Percentiles rank a stretch among this genome's conserved stretches.
Conservation (phyloP, 2,113 vertebrate genomes). For the Suncus etruscus region DNA sequence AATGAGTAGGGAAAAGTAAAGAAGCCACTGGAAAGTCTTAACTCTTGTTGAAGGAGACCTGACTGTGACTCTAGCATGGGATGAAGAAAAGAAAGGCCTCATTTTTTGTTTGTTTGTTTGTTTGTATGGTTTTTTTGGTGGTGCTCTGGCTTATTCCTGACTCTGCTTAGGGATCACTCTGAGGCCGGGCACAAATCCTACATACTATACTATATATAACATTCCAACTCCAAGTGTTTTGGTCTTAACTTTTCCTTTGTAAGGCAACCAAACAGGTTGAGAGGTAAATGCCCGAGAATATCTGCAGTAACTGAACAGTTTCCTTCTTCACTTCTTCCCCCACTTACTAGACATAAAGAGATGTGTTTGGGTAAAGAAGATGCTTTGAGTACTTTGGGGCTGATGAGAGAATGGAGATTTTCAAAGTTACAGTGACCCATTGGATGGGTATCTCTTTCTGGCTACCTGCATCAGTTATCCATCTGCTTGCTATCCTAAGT, state of each 20-base stretch:
- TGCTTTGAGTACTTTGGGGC: neutral
- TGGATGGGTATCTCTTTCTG: neutral
- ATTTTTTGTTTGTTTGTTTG: no score
- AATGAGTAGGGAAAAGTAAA: constrained; percentile 6
- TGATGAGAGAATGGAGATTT: neutral
- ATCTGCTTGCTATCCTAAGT: neutral
- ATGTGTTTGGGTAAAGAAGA: neutral
- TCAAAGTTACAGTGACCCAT: neutral
- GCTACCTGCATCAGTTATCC: neutral
- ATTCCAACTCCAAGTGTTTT: no score
- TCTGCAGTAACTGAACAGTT: neutral
- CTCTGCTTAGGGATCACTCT: no score
- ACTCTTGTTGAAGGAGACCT: neutral
- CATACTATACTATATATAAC: no score
- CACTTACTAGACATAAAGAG: neutral
- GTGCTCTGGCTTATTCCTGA: no score
- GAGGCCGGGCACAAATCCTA: no score
- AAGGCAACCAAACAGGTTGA: neutral
- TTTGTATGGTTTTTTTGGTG: no score
- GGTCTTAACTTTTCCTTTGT: no score
- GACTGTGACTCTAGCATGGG: neutral
- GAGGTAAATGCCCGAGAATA: neutral
- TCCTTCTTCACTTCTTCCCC: neutral
- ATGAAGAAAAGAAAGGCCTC: no score
- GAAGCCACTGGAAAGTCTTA: neutral